These are phyloP conservation scores for Cinclus cinclus DNA, from an alignment of 2,113 vertebrate genomes.

Conservation along the genomic window DNA sequence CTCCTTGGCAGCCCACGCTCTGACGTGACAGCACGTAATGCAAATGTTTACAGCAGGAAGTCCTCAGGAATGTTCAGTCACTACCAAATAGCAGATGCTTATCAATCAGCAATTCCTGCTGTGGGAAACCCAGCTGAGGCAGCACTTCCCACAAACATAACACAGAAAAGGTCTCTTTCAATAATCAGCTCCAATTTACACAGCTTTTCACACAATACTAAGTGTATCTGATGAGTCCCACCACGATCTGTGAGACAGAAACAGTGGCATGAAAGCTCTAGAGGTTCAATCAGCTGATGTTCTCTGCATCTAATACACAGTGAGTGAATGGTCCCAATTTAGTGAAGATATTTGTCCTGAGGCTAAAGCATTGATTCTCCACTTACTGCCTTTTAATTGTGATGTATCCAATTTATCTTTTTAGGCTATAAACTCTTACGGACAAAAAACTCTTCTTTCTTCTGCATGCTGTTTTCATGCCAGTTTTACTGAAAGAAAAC, in stretches of 20 bases:
- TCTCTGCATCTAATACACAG: background rate
- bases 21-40: background rate
- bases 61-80: background rate
- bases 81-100: conserved; percentile 1
- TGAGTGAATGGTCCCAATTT: background rate
- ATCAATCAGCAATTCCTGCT: background rate
- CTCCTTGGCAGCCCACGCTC: background rate
- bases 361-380: conserved; percentile 40
- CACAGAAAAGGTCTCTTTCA: background rate
- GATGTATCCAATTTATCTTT: conserved; percentile 17
- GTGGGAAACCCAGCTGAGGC: conserved; percentile 31
- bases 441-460: background rate
- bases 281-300: background rate
- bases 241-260: background rate
- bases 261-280: background rate
- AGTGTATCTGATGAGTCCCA: background rate
- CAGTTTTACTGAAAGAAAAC: background rate
- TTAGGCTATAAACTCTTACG: background rate
- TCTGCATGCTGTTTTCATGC: background rate
- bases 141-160: background rate
- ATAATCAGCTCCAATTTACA: conserved; percentile 18
- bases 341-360: conserved; percentile 22
- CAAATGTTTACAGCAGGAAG: conserved; percentile 34
- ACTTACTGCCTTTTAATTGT: conserved; percentile 54
- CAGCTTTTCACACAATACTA: background rate